These are phyloP conservation scores for Ceratina australensis DNA, from an alignment of 1,140 invertebrate genomes.

Conservation along the genomic window DNA sequence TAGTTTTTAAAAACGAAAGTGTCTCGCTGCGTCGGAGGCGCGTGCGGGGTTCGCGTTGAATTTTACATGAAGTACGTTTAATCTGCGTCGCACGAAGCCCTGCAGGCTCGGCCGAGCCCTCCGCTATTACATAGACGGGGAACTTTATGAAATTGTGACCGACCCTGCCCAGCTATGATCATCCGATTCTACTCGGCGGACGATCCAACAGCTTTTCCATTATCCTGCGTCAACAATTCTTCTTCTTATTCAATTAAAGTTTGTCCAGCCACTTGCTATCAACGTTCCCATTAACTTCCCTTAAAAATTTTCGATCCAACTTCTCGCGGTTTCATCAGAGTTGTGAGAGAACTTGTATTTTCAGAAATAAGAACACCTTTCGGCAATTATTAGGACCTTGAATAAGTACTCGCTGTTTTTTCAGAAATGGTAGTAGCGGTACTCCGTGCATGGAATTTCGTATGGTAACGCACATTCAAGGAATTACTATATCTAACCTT, in stretches of 20 bases:
- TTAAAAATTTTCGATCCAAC: not conserved
- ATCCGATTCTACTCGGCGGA: too few relatives aligned
- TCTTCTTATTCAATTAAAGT: too few relatives aligned
- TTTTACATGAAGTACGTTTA: constrained; percentile 58
- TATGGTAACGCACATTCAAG: too few relatives aligned
- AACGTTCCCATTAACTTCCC: not conserved
- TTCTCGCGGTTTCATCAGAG: not conserved
- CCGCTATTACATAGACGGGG: constrained; percentile 37
- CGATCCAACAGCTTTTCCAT: too few relatives aligned
- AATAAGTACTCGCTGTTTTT: too few relatives aligned
- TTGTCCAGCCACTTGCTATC: constrained; percentile 2
- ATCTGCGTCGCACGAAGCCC: constrained; percentile 55
- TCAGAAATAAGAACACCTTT: too few relatives aligned
- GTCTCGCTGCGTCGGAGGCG: constrained; percentile 5
- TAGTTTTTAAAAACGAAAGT: constrained; percentile 37
- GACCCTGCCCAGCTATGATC: not conserved
- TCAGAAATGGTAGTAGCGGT: too few relatives aligned
- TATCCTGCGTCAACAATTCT: too few relatives aligned
- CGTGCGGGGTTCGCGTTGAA: constrained; percentile 41
- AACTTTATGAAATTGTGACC: constrained; percentile 45
- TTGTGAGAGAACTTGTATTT: too few relatives aligned
- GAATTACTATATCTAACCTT: too few relatives aligned
- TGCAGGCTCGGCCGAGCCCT: constrained; percentile 44
- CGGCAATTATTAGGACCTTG: too few relatives aligned
- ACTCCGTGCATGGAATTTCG: too few relatives aligned